Evolutionary conservation across 2,113 vertebrate genomes (phyloP).

Genomic region (Podarcis cretensis): DNA sequence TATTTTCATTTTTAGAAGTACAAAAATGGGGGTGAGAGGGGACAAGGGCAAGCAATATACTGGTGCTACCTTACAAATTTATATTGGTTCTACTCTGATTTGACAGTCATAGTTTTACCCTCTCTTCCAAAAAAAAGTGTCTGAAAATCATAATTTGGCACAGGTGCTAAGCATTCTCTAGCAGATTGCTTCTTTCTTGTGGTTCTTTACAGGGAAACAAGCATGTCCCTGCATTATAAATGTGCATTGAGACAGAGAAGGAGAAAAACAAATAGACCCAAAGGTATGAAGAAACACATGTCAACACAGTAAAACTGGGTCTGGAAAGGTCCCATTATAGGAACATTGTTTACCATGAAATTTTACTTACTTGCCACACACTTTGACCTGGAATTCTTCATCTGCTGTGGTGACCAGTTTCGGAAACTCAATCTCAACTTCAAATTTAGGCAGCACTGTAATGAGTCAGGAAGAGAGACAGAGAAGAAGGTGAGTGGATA

Average conservation of each 20-base stretch:
- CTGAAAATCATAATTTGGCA: not conserved
- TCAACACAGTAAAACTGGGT: not conserved
- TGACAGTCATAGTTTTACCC: not conserved
- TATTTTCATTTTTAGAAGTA: too few relatives aligned
- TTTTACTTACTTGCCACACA: conserved; percentile 57
- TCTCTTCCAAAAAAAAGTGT: not conserved
- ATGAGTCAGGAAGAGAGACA: not conserved
- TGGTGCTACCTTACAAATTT: not conserved
- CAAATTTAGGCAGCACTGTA: conserved; percentile 49
- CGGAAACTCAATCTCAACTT: conserved; percentile 37
- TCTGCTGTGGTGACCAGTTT: conserved; percentile 10
- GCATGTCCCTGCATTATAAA: not conserved
- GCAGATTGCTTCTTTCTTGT: not conserved
- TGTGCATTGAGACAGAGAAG: not conserved
- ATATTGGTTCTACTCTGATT: not conserved
- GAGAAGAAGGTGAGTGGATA: not conserved
- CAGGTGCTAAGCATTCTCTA: not conserved
- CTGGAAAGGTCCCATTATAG: not conserved
- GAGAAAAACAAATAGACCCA: not conserved
- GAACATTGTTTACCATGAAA: not conserved
- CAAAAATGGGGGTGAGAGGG: too few relatives aligned
- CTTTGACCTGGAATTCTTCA: conserved; percentile 41
- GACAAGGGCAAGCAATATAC: too few relatives aligned
- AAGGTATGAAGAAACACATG: not conserved
- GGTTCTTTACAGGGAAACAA: not conserved